Evolutionary conservation across 2,113 vertebrate species (phyloP).

Genomic region (Cochlearius cochlearius): DNA sequence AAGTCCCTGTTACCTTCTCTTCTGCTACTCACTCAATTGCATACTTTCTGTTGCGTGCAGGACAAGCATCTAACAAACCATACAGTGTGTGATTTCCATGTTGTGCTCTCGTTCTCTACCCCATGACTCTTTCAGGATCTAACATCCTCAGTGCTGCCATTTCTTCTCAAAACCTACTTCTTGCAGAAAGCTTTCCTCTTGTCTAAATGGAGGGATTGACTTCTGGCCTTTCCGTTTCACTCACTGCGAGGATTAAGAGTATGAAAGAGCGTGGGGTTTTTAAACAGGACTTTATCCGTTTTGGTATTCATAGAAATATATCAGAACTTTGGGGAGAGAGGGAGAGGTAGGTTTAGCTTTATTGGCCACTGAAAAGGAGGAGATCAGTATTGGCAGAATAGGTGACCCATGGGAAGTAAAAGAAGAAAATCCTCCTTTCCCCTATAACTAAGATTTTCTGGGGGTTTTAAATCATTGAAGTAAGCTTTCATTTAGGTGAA

Average conservation of each 20-base stretch:
- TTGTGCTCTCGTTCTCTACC: background rate
- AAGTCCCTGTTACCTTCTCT: background rate
- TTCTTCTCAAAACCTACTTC: background rate
- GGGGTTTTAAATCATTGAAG: background rate
- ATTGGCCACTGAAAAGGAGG: accelerated
- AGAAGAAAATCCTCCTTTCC: background rate
- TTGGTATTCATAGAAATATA: background rate
- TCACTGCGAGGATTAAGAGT: background rate
- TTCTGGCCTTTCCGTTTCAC: background rate
- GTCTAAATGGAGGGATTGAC: background rate
- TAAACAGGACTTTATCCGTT: background rate
- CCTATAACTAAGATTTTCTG: background rate
- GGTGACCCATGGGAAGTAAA: background rate
- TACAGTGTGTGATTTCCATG: background rate
- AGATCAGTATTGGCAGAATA: background rate
- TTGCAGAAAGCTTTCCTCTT: background rate
- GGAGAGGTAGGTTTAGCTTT: background rate
- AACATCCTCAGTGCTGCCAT: background rate
- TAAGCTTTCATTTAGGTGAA: background rate
- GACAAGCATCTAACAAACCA: background rate
- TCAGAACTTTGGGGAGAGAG: background rate
- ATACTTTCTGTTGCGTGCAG: background rate
- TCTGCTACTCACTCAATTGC: background rate
- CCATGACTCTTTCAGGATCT: background rate
- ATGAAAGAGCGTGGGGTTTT: background rate